Base-by-base conservation (phyloP, 2,888 invertebrate species). In the Tenthredo scrophulariae region DNA sequence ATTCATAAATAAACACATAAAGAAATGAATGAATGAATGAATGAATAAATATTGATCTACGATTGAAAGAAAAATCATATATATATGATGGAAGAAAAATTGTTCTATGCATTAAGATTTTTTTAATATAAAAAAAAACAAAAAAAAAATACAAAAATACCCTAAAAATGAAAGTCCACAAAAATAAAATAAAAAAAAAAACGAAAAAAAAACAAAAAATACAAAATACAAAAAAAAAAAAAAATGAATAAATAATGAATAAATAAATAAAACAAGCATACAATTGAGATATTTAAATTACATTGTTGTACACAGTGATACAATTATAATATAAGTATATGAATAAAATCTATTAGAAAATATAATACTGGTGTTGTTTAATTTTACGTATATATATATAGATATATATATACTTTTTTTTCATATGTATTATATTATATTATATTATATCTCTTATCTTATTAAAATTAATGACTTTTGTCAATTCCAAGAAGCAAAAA, bases 291-390 rank as follows among this genome's bases (percentile, higher is more conserved):
- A 92, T 92, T 92, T 92, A 91, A 54, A 77, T 33, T 37, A 93
- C 91, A 93, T 93, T 93, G 93, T 93, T 93, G 93, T 93, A 93
- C 92, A 93, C 93, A 93, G 93, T 93, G 93, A 93, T 93, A 93
- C 92, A 93, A 93, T 93, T 93, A 93, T 93, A 92, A 93, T 91
- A 93, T 93, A 93, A 93, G 93, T 92, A 93, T 92, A 92, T 93
- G 92, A 93, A 93, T 93, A 74, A 93, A 93, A 93, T 92, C 92
- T 93, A 93, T 93, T 93, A 92, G 93, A 93, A 93, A 93, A 93
- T 91, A 91, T 87, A 89, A 87, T 89, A 86, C 87, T 88, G 87
- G 89, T 89, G 89, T 91, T 90, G 90, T 91, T 91, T 89, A 85
- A 86, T 87, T 86, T 87, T 80, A 37, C 7, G 37, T 37, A 37